A percentile compares a stretch with the other conserved stretches of the same genome.
phyloP scores from a whole-genome alignment of 2,797 vertebrate species.

The Mus minutoides region DNA sequence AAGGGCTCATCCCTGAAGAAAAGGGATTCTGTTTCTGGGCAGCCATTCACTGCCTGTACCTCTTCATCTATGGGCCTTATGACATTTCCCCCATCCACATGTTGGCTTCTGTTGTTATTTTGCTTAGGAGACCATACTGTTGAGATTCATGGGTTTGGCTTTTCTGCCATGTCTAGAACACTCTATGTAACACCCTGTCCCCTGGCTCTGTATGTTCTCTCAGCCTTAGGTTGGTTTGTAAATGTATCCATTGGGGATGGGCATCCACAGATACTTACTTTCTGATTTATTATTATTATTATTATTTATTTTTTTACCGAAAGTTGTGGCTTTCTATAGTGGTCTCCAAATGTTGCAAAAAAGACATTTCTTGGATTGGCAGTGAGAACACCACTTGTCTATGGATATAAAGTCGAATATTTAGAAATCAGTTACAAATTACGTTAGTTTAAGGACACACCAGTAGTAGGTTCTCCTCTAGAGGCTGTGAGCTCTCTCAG shows the following conservation, averaged over 20 bases:
- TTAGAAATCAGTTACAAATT: not conserved
- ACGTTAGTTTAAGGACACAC: not conserved
- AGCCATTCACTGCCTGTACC: too few relatives aligned
- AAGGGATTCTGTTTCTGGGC: not conserved
- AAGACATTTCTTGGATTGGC: not conserved
- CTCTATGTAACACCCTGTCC: not conserved
- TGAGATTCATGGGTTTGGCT: not conserved
- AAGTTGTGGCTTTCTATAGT: not conserved
- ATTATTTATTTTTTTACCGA: not conserved
- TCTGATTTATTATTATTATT: too few relatives aligned
- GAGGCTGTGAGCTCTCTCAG: not conserved
- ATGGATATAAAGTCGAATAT: not conserved
- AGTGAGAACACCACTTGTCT: not conserved
- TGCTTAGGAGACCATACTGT: not conserved
- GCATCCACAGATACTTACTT: not conserved
- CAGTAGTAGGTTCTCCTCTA: not conserved
- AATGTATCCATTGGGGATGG: not conserved
- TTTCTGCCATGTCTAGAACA: not conserved
- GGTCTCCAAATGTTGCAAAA: not conserved
- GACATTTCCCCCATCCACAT: not conserved
- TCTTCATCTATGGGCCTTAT: not conserved
- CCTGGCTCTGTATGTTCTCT: not conserved
- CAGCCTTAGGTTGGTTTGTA: not conserved
- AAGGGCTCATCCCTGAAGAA: not conserved
- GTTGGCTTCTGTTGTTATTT: not conserved